Conservation (phyloP, 2,888 invertebrate genomes). For the Leucania comma region DNA sequence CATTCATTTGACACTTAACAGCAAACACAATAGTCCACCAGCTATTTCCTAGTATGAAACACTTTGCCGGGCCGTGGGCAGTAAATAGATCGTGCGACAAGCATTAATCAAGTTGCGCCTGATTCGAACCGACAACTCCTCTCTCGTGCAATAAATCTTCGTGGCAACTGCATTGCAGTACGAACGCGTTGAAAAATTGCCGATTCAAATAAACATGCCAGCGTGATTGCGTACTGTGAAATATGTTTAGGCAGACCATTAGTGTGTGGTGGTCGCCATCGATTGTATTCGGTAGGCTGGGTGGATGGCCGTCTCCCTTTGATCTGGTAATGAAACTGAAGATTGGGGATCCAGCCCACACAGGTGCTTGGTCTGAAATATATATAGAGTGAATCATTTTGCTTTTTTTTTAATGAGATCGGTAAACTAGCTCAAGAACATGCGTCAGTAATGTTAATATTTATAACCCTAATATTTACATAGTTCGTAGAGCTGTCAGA, state of each 20-base stretch:
- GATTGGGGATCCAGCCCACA: conserved; percentile 25
- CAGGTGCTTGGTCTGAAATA: conserved; percentile 32
- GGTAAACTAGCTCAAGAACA: not conserved
- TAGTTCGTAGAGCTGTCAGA: not conserved
- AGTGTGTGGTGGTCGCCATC: conserved; percentile 49
- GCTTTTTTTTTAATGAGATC: not conserved
- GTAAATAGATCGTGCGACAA: conserved; percentile 80
- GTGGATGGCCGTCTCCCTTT: conserved; percentile 41
- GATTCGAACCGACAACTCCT: conserved; percentile 80
- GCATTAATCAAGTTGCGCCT: conserved; percentile 82
- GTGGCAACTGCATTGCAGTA: conserved; percentile 84
- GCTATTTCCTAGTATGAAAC: conserved; percentile 64
- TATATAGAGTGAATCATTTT: not conserved
- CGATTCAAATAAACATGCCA: conserved; percentile 84
- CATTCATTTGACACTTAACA: conserved; percentile 18
- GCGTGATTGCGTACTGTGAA: conserved; percentile 73
- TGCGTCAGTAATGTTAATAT: not conserved
- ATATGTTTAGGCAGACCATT: conserved; percentile 53
- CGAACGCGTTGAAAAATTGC: conserved; percentile 84
- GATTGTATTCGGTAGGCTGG: conserved; percentile 60
- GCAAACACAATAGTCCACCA: conserved; percentile 46
- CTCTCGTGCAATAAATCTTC: conserved; percentile 82
- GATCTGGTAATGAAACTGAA: conserved; percentile 45
- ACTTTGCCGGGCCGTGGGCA: conserved; percentile 63
- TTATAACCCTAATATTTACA: not conserved